Base-by-base conservation (phyloP, 2,113 vertebrate genomes). In the Zosterops borbonicus region DNA sequence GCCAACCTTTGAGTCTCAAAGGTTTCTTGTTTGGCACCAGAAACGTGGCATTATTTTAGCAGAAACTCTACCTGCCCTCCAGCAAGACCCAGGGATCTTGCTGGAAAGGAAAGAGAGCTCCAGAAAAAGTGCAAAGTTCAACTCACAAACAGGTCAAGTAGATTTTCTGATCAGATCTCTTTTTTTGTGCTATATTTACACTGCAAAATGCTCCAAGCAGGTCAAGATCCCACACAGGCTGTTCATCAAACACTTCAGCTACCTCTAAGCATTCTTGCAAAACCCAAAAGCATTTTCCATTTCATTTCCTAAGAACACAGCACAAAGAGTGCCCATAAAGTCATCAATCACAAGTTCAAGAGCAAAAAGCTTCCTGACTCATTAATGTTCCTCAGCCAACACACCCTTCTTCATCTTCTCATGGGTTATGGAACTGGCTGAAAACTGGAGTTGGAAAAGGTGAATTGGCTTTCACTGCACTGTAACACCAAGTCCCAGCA, bases 211-310 rank as follows among this genome's bases (percentile, higher is more conserved):
- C 50, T 69, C 68, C 35, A 90, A 9, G 7, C 42, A 67, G 67
- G 63, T n/a, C 47, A 42, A 93, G 87, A 83, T 73, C 23, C 74
- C 19, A n/a, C n/a, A 22, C 35, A 39, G 63, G 46, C 39, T 59
- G 33, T 50, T 87, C 90, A 87, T 46, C 59, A 87, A 92, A 87
- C 42, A 80, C 59, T 92, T 88, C 3, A 91, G 55, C 24, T 59
- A 55, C 71, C 70, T 83, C 59, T 88, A 12, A 5, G 33, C 22
- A 33, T 16, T 80, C 75, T 42, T 81, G 60, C 68, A 85, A 90
- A 90, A 75, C 12, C 42, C 63, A 58, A 1, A 3, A 85, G 56
- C 35, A 29, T 35, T 64, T 74, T n/a, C 55, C 35, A 49, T 55
- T 83, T 83, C 0, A 0, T 25, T 67, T 15, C 22, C 22, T 42